Conservation (phyloP, 2,888 invertebrate genomes). For the Cosmopolites sordidus region DNA sequence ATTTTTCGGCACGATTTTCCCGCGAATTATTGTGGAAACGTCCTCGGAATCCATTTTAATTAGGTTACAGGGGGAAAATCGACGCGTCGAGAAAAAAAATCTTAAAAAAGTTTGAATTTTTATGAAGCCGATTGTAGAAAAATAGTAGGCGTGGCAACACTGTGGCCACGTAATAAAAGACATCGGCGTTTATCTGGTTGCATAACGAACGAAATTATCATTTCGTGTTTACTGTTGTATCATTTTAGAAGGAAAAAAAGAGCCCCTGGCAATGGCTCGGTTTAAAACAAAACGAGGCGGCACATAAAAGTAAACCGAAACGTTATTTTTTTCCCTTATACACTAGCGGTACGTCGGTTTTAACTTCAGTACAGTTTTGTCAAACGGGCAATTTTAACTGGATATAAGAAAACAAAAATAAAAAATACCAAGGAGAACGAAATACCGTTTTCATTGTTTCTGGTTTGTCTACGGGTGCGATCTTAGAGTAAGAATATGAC, state of each 20-base stretch:
- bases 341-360: too few relatives aligned
- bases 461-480: background rate
- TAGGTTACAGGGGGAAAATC: background rate
- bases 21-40: background rate
- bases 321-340: background rate
- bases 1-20: background rate
- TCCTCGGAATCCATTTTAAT: background rate
- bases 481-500: too few relatives aligned
- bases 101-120: slow-evolving; percentile 6
- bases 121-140: slow-evolving; percentile 6
- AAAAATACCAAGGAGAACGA: background rate
- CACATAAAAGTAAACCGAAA: background rate
- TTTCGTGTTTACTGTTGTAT: background rate
- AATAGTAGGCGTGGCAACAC: slow-evolving; percentile 20
- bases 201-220: slow-evolving; percentile 25
- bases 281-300: background rate
- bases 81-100: slow-evolving; percentile 1
- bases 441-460: background rate
- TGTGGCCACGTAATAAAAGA: slow-evolving; percentile 38
- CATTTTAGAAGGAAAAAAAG: too few relatives aligned
- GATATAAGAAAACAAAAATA: background rate
- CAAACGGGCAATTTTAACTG: background rate
- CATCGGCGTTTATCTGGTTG: slow-evolving; percentile 35
- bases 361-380: background rate
- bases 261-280: too few relatives aligned